Percentiles rank a stretch among this genome's conserved stretches.
Evolutionary conservation across 30 jellyfish, hydroid and myxozoan species (phyloP).

Genomic region (Turritopsis dohrnii): DNA sequence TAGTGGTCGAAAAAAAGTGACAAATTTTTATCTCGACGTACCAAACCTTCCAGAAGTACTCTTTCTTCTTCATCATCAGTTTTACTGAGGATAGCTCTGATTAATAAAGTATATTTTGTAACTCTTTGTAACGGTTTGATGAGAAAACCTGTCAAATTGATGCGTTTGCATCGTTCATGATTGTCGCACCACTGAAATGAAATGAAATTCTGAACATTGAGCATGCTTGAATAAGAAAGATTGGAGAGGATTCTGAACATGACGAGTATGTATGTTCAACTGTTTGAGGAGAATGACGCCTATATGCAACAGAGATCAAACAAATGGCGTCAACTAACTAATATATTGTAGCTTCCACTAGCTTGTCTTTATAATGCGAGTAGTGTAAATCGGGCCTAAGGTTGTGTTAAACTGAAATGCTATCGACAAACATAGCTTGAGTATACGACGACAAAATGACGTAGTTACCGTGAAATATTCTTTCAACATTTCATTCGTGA

Average conservation of each 20-base stretch:
- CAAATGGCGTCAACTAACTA: no score
- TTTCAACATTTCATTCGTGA: slow-evolving; percentile 49
- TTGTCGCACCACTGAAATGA: slow-evolving; percentile 91
- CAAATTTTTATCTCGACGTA: background rate
- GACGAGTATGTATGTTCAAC: no score
- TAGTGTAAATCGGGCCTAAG: no score
- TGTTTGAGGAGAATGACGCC: no score
- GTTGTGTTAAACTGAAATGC: no score
- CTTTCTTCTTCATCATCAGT: slow-evolving; percentile 66
- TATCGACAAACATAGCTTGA: no score
- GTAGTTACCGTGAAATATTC: slow-evolving; percentile 58
- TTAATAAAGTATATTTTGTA: slow-evolving; percentile 67
- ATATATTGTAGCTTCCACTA: no score
- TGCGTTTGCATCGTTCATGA: slow-evolving; percentile 69
- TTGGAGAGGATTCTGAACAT: background rate
- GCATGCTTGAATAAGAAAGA: background rate
- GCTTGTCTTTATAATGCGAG: no score
- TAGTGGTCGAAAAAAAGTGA: background rate
- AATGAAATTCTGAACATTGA: background rate
- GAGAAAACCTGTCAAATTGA: slow-evolving; percentile 75
- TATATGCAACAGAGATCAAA: no score
- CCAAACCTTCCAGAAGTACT: slow-evolving; percentile 27
- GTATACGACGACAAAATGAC: background rate
- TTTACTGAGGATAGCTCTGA: slow-evolving; percentile 73
- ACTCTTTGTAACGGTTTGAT: slow-evolving; percentile 93